Percentiles rank a stretch among this genome's conserved stretches.
Evolutionary conservation across 2,113 vertebrate species (phyloP).

Genomic region (Haemorhous mexicanus): DNA sequence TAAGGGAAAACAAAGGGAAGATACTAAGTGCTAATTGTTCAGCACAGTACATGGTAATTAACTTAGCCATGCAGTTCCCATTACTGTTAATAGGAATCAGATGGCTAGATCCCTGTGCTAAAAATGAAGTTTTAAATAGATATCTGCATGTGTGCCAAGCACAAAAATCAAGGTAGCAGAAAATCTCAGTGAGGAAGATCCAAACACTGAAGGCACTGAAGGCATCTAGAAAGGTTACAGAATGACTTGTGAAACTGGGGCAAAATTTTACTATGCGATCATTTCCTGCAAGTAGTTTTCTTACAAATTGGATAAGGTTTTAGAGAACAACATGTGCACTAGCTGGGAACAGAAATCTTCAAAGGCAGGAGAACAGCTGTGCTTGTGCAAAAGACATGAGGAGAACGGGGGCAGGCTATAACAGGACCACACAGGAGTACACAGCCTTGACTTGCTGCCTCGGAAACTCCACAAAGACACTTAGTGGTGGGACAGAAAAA

Average conservation of each 20-base stretch:
- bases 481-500: not conserved
- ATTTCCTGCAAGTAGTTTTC: not conserved
- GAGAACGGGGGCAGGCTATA: not conserved
- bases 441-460: not conserved
- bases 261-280: not conserved
- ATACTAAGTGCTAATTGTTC: not conserved
- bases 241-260: not conserved
- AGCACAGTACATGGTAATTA: constrained; percentile 17
- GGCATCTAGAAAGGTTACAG: not conserved
- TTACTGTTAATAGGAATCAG: constrained; percentile 61
- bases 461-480: not conserved
- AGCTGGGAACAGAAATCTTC: not conserved
- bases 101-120: constrained; percentile 33
- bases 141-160: not conserved
- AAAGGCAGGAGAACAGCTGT: not conserved
- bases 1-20: constrained; percentile 23
- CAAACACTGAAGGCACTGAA: not conserved
- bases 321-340: not conserved
- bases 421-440: not conserved
- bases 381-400: not conserved
- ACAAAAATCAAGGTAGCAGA: not conserved
- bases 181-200: not conserved
- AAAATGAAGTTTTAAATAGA: constrained; percentile 45
- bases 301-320: not conserved
- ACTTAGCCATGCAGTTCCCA: constrained; percentile 37